A percentile compares a stretch with the other conserved stretches of the same genome.
Conservation (phyloP, 2,113 vertebrate genomes). For the Malaclemys terrapin region DNA sequence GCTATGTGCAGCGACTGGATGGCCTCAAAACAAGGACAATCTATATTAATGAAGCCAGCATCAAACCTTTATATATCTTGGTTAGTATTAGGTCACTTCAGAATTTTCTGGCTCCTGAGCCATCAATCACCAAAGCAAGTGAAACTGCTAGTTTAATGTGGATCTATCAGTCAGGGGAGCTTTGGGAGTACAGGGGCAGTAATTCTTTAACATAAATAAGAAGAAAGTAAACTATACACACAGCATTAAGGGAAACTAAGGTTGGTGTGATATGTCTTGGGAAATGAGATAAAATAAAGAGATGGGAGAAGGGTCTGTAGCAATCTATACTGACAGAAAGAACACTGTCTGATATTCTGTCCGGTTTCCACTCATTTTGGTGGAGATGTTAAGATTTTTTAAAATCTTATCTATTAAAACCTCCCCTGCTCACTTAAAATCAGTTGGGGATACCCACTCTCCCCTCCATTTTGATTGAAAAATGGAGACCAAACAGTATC, state of each 20-base stretch:
- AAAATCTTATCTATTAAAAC: neutral
- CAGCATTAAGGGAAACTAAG: constrained; percentile 24
- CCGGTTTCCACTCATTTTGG: neutral
- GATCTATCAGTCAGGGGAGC: neutral
- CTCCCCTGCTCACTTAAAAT: neutral
- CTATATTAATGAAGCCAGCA: neutral
- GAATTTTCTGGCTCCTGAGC: constrained; percentile 14
- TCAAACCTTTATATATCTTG: constrained; percentile 1
- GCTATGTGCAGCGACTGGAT: neutral
- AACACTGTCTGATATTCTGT: neutral
- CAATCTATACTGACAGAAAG: neutral
- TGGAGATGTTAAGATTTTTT: neutral
- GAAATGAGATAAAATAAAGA: constrained; percentile 5
- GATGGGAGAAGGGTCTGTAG: neutral
- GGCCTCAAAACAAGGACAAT: neutral
- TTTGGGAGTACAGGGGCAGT: neutral
- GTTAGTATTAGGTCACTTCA: neutral
- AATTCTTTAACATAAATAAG: constrained; percentile 23
- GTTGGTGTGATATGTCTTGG: constrained; percentile 40
- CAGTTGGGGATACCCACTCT: neutral
- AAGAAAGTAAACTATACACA: neutral
- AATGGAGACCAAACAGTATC: neutral
- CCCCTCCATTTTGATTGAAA: neutral
- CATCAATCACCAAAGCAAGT: constrained; percentile 15
- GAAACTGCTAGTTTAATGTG: neutral